Percentiles rank a stretch among this genome's conserved stretches.
These are phyloP conservation scores for Campoplex nolae DNA, from an alignment of 2,888 invertebrate genomes.

Conservation along the genomic window DNA sequence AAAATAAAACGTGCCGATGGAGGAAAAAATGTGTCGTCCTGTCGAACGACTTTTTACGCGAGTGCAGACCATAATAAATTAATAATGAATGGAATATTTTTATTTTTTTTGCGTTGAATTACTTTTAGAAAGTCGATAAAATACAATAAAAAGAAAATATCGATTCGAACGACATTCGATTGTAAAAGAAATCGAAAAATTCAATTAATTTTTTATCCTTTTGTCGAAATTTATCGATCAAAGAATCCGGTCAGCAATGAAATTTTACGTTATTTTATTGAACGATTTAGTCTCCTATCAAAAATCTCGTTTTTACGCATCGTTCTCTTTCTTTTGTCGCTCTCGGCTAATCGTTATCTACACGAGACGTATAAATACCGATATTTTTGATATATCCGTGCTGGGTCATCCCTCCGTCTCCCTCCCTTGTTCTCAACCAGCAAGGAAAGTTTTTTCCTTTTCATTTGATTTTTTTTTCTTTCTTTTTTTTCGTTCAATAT, in stretches of 20 bases:
- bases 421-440: slow-evolving; percentile 32
- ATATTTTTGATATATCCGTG: slow-evolving; percentile 66
- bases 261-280: not conserved
- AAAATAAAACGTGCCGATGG: slow-evolving; percentile 27
- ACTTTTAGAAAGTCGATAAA: not conserved
- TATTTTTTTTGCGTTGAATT: not conserved
- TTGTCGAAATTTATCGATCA: not conserved
- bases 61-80: not conserved
- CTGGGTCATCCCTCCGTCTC: slow-evolving; percentile 49
- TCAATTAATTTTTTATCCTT: not conserved
- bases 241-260: not conserved
- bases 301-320: slow-evolving; percentile 57
- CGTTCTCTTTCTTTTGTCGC: slow-evolving; percentile 1
- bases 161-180: not conserved
- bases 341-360: slow-evolving; percentile 65
- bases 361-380: slow-evolving; percentile 69
- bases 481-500: slow-evolving; percentile 26
- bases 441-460: slow-evolving; percentile 39
- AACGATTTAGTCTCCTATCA: slow-evolving; percentile 38
- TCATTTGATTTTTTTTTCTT: slow-evolving; percentile 17
- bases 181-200: not conserved
- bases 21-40: slow-evolving; percentile 4
- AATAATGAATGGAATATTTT: not conserved
- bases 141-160: not conserved
- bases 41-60: not conserved